Percentiles rank a stretch among this genome's conserved stretches.
Conservation (phyloP, 2,113 vertebrate genomes). For the Engraulis encrasicolus region DNA sequence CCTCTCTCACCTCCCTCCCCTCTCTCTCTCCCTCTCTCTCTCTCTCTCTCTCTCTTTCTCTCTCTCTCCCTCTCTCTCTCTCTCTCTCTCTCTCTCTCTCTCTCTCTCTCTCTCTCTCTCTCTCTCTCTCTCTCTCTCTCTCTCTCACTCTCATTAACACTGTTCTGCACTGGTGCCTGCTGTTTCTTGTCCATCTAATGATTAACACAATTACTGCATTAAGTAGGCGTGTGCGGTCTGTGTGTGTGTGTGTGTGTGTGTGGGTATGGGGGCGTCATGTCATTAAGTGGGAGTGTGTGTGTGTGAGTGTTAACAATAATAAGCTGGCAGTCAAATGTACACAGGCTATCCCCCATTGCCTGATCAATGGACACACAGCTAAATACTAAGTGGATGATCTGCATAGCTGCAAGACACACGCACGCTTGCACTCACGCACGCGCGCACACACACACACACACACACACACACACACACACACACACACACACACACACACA, state of each 20-base stretch:
- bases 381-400: slow-evolving; percentile 21
- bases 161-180: background rate
- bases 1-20: no score
- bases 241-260: slow-evolving; percentile 57
- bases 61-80: background rate
- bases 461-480: background rate
- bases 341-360: background rate
- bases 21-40: slow-evolving; percentile 1
- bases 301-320: slow-evolving; percentile 62
- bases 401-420: slow-evolving; percentile 10
- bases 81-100: background rate
- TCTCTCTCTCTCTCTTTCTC: background rate
- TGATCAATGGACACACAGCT: slow-evolving; percentile 26
- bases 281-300: slow-evolving; percentile 58
- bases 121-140: background rate
- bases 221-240: slow-evolving; percentile 46
- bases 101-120: background rate
- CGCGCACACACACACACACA: no score
- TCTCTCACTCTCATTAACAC: no score
- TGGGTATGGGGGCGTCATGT: slow-evolving; percentile 45
- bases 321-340: slow-evolving; percentile 68
- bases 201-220: slow-evolving; percentile 40
- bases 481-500: slow-evolving; percentile 5
- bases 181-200: slow-evolving; percentile 33
- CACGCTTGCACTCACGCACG: no score